Evolutionary conservation across 2,888 invertebrate species (phyloP), one percentile per base, ranked within the genome.

Genomic region (Urechis unicinctus): DNA sequence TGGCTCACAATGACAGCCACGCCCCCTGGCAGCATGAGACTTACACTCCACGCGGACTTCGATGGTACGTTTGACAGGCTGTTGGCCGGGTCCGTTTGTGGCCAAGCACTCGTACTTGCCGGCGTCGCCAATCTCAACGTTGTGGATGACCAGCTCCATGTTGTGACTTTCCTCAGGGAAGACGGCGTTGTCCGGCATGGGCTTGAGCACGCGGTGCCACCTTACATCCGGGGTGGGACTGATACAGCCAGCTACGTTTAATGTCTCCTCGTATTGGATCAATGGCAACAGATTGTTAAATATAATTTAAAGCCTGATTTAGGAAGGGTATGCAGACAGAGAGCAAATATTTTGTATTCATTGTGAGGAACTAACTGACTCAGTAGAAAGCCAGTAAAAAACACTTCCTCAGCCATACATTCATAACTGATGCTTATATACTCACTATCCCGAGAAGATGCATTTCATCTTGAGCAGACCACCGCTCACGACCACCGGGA

Each of bases 161-260:
- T 22, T 22, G 28, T 6, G 13, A 9, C 9, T 9, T 45, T 22
- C 22, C 6, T 45, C 22, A 22, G 22, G 13, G 45, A 17, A 13
- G 22, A 22, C 13, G 21, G 78, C 71, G 30, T 79, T 70, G 17
- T 68, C 67, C 4, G 72, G 68, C 22, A 78, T 70, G 29, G 93
- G 83, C 50, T 83, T 79, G 21, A 81, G 80, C 70, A 89, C 84
- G 79, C 91, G 92, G 64, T 83, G 85, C 97, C 97, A 98, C 13
- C 89, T 85, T 3, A 91, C 89, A 77, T 92, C 89, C 0, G 97
- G 97, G 52, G 96, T 79, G 0, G 97, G 97, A 65, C 88, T 89
- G 77, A 31, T 50, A 25, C 25, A 47, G 26, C n/a, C n/a, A 17
- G 25, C 24, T 24, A 48, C 21, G n/a, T n/a, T n/a, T n/a, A n/a